A percentile compares a stretch with the other conserved stretches of the same genome.
Conservation (phyloP, 2,888 invertebrate genomes). For the Patella depressa region DNA sequence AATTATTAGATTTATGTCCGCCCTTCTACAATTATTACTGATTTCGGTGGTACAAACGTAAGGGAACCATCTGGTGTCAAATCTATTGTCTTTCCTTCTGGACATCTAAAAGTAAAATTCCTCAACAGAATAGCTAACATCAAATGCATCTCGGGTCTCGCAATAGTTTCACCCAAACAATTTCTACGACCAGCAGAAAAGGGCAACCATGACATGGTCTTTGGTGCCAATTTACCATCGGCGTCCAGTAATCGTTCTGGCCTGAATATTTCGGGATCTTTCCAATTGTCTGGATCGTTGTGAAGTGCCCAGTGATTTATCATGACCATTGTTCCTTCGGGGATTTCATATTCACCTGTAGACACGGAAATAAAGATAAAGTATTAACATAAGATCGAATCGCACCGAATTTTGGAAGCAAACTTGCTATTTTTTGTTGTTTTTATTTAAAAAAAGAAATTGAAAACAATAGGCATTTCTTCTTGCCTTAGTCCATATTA, state of each 20-base stretch:
- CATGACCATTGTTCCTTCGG: conserved; percentile 49
- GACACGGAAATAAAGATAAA: not conserved
- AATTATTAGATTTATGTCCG: too few species aligned
- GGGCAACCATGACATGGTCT: conserved; percentile 55
- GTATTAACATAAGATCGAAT: too few species aligned
- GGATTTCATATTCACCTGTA: conserved; percentile 49
- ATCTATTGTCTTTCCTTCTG: not conserved
- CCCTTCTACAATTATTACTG: not conserved
- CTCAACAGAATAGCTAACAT: conserved; percentile 27
- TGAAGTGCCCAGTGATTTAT: conserved; percentile 55
- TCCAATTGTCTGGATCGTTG: conserved; percentile 52
- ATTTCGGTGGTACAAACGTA: not conserved
- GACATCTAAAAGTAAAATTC: conserved; percentile 23
- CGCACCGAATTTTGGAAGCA: too few species aligned
- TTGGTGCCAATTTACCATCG: conserved; percentile 48
- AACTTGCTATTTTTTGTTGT: too few species aligned
- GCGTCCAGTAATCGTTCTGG: conserved; percentile 55
- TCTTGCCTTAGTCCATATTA: too few species aligned
- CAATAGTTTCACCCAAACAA: conserved; percentile 35
- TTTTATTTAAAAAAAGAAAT: too few species aligned
- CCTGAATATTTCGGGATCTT: conserved; percentile 47
- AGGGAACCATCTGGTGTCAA: not conserved
- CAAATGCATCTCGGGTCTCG: conserved; percentile 31
- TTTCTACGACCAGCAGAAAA: conserved; percentile 49
- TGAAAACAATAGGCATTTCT: too few species aligned